Evolutionary conservation across 2,113 vertebrate genomes (phyloP), one percentile per base, ranked within the genome.

Genomic region (Actenoides hombroni): DNA sequence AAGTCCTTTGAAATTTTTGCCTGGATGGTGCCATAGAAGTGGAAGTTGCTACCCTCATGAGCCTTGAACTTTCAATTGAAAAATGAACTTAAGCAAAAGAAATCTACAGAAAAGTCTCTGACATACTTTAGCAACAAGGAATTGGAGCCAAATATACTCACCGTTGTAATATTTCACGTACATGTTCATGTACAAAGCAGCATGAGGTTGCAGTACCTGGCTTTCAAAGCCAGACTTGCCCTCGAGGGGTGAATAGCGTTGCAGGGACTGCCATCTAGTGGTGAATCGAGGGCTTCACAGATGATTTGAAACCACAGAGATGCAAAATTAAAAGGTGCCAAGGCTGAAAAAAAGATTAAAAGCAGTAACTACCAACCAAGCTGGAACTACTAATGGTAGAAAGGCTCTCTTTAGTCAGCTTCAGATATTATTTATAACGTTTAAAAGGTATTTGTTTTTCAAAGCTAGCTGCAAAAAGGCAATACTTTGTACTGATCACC

Each of bases 221-320:
- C 48, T 46, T 88, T 40, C 28, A 40, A 48, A 91, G 17, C 8
- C n/a, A 39, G 70, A 5, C 31, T 83, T 77, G 16, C 57, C 37
- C 46, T 59, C 48, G 5, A 14, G 37, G 64, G 25, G 20, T 2
- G 4, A 73, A 93, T 79, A 92, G 57, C 5, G 0, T 89, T 91
- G 96, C 81, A 80, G 25, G 35, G 61, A 83, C 86, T 93, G 96
- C 95, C 96, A 96, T 51, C 96, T 70, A 85, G 94, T 77, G 96
- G 94, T 31, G 37, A 89, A 35, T 2, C 40, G 39, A 24, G 6
- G 46, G 39, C 24, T 83, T 48, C 42, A 35, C 80, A 82, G 49
- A 17, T 7, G 5, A 21, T 6, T 7, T 65, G 39, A 71, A 75
- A 44, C 42, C 25, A 48, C 67, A 91, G 26, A 18, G 25, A 39